phyloP scores from a whole-genome alignment of 2,797 vertebrate species.

The Vireo griseus region DNA sequence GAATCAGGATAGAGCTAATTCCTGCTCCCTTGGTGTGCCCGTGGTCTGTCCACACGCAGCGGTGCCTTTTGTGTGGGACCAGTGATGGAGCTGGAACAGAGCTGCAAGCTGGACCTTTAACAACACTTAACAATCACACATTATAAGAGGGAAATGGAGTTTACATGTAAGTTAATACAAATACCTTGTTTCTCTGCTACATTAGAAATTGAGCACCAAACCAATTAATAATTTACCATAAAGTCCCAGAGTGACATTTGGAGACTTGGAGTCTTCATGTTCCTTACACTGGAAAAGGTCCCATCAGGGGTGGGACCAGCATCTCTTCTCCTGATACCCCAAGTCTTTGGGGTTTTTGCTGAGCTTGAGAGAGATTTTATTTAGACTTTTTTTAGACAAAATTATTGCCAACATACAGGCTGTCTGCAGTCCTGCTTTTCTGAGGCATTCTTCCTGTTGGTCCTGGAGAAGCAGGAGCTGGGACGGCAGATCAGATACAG shows the following conservation, averaged over 20 bases:
- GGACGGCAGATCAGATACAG: not conserved
- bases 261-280: rapidly evolving
- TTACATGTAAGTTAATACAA: not conserved
- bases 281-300: not conserved
- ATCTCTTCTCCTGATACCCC: not conserved
- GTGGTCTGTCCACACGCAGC: rapidly evolving
- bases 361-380: not conserved
- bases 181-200: not conserved
- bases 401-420: rapidly evolving
- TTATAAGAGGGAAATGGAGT: not conserved
- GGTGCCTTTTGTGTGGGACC: not conserved
- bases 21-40: not conserved
- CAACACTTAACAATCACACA: rapidly evolving
- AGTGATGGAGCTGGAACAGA: not conserved
- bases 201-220: not conserved
- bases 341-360: not conserved
- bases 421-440: not conserved
- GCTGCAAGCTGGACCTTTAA: not conserved
- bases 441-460: not conserved
- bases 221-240: not conserved
- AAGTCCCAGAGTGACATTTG: not conserved
- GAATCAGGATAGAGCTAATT: not conserved
- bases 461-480: not conserved
- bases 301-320: not conserved
- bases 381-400: not conserved